phyloP scores from a whole-genome alignment of 2,888 invertebrate species.

The Drosophila pseudotalamancana region DNA sequence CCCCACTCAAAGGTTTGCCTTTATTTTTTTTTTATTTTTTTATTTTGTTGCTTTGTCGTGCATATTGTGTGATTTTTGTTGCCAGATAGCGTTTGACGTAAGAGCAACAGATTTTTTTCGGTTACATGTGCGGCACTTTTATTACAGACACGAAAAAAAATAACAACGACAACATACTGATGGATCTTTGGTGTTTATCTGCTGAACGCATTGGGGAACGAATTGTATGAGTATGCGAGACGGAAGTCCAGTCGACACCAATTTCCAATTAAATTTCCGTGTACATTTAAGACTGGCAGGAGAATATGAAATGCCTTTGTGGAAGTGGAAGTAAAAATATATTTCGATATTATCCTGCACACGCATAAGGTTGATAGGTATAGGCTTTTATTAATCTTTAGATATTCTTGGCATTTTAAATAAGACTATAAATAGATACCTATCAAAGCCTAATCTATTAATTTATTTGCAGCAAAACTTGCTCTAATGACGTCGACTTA shows the following conservation, averaged over 20 bases:
- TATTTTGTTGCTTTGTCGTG: constrained; percentile 19
- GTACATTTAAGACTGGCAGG: constrained; percentile 6
- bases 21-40: constrained; percentile 25
- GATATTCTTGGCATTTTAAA: not conserved
- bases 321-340: no score
- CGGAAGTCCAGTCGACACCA: constrained; percentile 41
- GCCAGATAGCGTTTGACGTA: constrained; percentile 74
- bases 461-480: not conserved
- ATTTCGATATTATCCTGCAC: not conserved
- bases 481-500: not conserved
- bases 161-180: no score
- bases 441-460: not conserved
- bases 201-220: constrained; percentile 1
- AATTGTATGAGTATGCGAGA: constrained; percentile 5
- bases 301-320: not conserved
- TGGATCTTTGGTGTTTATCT: constrained; percentile 42
- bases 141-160: constrained; percentile 45
- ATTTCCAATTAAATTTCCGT: constrained; percentile 25
- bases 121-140: constrained; percentile 63
- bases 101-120: constrained; percentile 73
- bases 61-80: constrained; percentile 63
- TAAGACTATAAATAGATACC: not conserved
- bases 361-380: not conserved
- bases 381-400: not conserved
- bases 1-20: constrained; percentile 17